phyloP scores from a whole-genome alignment of 2,797 vertebrate genomes.

The Thunnus albacares region DNA sequence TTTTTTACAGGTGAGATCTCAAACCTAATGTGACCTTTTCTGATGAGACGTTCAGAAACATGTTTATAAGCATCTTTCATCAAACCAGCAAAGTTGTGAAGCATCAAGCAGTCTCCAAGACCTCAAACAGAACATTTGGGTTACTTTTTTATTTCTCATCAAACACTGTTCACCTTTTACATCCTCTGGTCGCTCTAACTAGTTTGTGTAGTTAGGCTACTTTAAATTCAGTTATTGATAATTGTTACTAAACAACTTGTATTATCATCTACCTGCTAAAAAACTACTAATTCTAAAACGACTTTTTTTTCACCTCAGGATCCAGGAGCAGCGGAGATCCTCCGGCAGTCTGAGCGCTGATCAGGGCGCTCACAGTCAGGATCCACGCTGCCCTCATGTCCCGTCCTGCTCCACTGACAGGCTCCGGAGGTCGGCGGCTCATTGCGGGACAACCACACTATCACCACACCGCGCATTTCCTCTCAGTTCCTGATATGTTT shows the following conservation, averaged over 20 bases:
- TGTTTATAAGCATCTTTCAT: not conserved
- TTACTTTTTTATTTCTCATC: too few relatives aligned
- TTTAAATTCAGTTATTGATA: not conserved
- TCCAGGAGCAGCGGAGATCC: conserved; percentile 58
- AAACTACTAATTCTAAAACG: too few relatives aligned
- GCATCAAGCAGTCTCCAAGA: too few relatives aligned
- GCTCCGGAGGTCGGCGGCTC: conserved; percentile 42
- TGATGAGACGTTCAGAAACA: not conserved
- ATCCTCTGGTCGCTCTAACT: too few relatives aligned
- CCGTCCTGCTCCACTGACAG: not conserved
- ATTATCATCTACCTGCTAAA: too few relatives aligned
- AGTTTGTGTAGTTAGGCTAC: not conserved
- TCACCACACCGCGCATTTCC: conserved; percentile 30
- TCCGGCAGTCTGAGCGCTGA: conserved; percentile 2
- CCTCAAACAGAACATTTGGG: too few relatives aligned
- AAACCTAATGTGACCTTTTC: too few relatives aligned
- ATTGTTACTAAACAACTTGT: too few relatives aligned
- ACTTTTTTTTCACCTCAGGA: conserved; percentile 60
- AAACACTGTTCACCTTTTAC: too few relatives aligned
- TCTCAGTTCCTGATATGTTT: too few relatives aligned
- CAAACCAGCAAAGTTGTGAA: too few relatives aligned
- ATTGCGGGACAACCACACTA: conserved; percentile 32
- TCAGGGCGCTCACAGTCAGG: conserved; percentile 45
- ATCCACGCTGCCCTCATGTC: conserved; percentile 52
- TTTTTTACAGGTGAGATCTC: too few relatives aligned